Percentiles rank a stretch among this genome's conserved stretches.
Evolutionary conservation across 23 tunicate genomes (phyloP).

Genomic region (Oikopleura dioica): DNA sequence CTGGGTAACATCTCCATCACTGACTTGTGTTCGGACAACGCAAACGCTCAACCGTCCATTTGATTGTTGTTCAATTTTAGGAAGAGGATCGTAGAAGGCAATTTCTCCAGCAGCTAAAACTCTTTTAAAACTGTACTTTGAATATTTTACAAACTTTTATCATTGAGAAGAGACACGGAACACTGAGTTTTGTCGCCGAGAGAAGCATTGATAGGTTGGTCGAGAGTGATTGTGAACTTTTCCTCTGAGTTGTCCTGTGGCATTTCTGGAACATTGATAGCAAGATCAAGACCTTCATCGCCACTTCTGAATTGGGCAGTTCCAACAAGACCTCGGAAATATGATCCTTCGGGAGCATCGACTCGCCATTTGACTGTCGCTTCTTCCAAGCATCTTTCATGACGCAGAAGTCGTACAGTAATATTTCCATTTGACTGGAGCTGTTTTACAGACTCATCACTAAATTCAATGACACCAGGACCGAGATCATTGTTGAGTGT

Average conservation of each 20-base stretch:
- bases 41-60: conserved; percentile 22
- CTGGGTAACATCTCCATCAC: conserved; percentile 37
- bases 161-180: conserved; percentile 29
- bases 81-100: neutral
- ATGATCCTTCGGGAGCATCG: neutral
- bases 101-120: neutral
- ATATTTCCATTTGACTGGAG: neutral
- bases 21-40: conserved; percentile 33
- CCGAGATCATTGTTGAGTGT: neutral
- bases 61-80: conserved; percentile 21
- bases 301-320: neutral
- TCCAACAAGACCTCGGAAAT: neutral
- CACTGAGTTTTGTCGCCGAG: conserved; percentile 41
- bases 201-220: conserved; percentile 41
- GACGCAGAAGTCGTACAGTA: neutral
- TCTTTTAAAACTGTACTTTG: too few species aligned
- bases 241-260: conserved; percentile 26
- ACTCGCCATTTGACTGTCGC: neutral
- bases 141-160: too few species aligned
- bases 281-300: neutral
- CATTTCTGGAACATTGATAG: neutral
- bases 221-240: conserved; percentile 29
- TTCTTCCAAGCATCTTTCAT: neutral
- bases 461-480: neutral
- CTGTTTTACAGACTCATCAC: neutral